Percentiles rank a stretch among this genome's conserved stretches.
phyloP scores from a whole-genome alignment of 2,113 vertebrate genomes.

The Stercorarius parasiticus region DNA sequence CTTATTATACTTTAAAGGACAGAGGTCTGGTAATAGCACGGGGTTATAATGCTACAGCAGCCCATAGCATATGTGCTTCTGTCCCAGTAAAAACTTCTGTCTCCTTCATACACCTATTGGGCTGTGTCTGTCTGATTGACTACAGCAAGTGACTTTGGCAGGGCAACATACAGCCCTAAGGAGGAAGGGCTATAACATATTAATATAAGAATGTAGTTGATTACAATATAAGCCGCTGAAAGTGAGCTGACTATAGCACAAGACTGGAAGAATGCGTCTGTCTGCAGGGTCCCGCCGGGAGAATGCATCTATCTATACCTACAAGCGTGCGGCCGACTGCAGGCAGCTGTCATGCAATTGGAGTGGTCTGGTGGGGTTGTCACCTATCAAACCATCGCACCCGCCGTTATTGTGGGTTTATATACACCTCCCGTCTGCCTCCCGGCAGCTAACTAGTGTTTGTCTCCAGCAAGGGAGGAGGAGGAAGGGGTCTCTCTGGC shows the following conservation, averaged over 20 bases:
- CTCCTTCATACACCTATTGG: neutral
- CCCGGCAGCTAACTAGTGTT: neutral
- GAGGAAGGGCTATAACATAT: constrained; percentile 10
- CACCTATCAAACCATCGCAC: neutral
- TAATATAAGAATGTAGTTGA: constrained; percentile 52
- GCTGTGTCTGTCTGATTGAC: constrained; percentile 37
- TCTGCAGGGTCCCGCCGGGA: constrained; percentile 11
- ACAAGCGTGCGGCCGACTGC: neutral
- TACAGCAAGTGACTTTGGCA: constrained; percentile 49
- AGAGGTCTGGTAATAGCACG: neutral
- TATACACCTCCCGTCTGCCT: neutral
- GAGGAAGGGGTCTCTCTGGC: neutral
- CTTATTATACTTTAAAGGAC: constrained; percentile 20
- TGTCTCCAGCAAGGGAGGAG: neutral
- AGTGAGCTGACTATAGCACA: constrained; percentile 47
- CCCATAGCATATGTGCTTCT: neutral
- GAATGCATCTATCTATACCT: constrained; percentile 61
- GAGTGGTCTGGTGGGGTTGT: neutral
- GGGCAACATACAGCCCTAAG: neutral
- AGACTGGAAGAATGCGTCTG: constrained; percentile 47
- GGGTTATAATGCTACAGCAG: neutral
- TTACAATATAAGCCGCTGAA: constrained; percentile 16
- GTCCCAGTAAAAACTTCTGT: neutral
- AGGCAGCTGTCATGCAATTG: constrained; percentile 10
- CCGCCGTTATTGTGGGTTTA: neutral